These are phyloP conservation scores for Lepeophtheirus nordmannii DNA, from an alignment of 2,888 invertebrate genomes.

Conservation along the genomic window DNA sequence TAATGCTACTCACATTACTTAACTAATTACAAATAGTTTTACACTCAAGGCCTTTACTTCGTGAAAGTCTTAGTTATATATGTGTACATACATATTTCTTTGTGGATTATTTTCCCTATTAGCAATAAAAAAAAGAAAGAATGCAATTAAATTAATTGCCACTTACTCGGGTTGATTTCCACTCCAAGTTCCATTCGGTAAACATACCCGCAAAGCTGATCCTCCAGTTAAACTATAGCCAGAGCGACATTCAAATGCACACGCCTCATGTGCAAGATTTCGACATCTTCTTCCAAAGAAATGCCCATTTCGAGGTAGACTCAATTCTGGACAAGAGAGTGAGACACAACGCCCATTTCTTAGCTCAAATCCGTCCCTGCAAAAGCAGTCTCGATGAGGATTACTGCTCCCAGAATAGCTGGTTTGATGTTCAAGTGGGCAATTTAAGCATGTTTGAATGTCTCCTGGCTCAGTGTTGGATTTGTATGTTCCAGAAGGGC, in stretches of 20 bases:
- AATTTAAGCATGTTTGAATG: slow-evolving; percentile 39
- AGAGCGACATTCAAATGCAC: slow-evolving; percentile 49
- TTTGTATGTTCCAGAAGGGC: slow-evolving; percentile 47
- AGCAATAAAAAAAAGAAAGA: neutral
- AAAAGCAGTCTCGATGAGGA: slow-evolving; percentile 42
- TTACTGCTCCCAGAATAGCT: slow-evolving; percentile 42
- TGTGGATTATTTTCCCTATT: slow-evolving; percentile 1
- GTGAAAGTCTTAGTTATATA: neutral
- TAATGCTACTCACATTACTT: no score
- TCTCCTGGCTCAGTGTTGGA: slow-evolving; percentile 40
- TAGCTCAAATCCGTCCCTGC: slow-evolving; percentile 43
- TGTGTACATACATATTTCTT: neutral
- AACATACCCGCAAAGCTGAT: slow-evolving; percentile 44
- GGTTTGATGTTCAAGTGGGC: slow-evolving; percentile 48
- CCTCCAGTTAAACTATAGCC: slow-evolving; percentile 38
- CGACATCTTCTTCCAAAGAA: slow-evolving; percentile 48
- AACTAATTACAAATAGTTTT: no score
- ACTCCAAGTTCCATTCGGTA: slow-evolving; percentile 49
- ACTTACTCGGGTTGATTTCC: slow-evolving; percentile 35
- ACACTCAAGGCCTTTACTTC: no score
- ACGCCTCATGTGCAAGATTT: slow-evolving; percentile 52
- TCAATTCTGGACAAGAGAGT: slow-evolving; percentile 44
- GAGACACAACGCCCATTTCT: slow-evolving; percentile 32
- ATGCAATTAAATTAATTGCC: neutral
- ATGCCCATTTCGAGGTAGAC: slow-evolving; percentile 48